Conservation (phyloP, 1,140 invertebrate species). For the Drosophila azteca region DNA sequence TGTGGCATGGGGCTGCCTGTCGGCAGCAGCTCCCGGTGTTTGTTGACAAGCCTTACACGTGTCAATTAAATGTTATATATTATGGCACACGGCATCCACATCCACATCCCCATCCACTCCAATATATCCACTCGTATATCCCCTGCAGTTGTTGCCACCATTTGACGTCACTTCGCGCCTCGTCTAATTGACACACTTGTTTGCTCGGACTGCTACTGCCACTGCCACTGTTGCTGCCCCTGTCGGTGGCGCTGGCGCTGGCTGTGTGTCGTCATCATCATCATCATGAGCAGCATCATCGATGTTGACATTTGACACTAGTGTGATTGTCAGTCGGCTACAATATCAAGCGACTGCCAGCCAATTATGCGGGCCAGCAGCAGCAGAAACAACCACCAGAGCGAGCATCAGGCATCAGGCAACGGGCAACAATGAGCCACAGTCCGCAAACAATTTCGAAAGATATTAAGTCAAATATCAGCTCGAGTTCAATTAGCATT, state of each 20-base stretch:
- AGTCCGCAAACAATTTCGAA: constrained; percentile 59
- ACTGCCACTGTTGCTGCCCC: constrained; percentile 21
- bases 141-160: constrained; percentile 28
- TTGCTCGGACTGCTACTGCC: constrained; percentile 3
- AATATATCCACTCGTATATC: constrained; percentile 15
- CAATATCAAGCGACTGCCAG: constrained; percentile 41
- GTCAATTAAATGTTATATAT: constrained; percentile 81
- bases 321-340: constrained; percentile 31
- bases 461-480: constrained; percentile 53
- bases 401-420: constrained; percentile 15
- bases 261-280: constrained; percentile 52
- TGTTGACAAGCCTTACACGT: constrained; percentile 76
- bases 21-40: constrained; percentile 48
- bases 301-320: constrained; percentile 76
- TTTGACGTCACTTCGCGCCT: constrained; percentile 64
- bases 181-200: constrained; percentile 70
- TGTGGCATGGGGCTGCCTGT: constrained; percentile 27
- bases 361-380: constrained; percentile 56
- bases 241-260: constrained; percentile 24
- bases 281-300: constrained; percentile 25
- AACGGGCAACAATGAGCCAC: background rate
- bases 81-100: constrained; percentile 44
- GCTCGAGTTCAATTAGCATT: constrained; percentile 74
- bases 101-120: background rate
- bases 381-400: constrained; percentile 17